These are phyloP conservation scores for Gnathonemus longibarbis DNA, from an alignment of 2,113 vertebrate genomes.

Conservation along the genomic window DNA sequence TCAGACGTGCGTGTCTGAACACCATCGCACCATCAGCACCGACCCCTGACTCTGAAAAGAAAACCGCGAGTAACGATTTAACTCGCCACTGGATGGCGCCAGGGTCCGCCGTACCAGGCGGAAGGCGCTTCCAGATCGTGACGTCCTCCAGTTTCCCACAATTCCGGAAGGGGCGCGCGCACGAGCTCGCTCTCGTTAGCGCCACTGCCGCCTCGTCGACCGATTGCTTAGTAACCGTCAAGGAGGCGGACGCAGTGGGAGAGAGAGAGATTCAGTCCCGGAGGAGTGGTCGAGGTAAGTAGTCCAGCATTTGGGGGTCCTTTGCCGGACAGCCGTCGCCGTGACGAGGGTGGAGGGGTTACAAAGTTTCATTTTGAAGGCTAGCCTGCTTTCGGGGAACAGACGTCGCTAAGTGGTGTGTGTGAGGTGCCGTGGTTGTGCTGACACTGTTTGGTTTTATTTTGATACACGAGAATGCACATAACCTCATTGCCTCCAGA, in stretches of 20 bases:
- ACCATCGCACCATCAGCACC: background rate
- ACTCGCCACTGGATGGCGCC: background rate
- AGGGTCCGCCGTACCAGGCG: background rate
- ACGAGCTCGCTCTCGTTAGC: background rate
- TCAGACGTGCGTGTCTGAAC: background rate
- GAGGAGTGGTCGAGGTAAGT: background rate
- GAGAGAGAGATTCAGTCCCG: background rate
- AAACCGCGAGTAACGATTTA: background rate
- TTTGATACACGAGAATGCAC: background rate
- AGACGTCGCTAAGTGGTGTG: background rate
- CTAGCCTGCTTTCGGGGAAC: background rate
- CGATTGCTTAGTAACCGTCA: constrained; percentile 12
- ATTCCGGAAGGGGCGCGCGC: background rate
- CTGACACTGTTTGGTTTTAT: background rate
- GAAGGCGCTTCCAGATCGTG: background rate
- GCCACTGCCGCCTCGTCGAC: background rate
- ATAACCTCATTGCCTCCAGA: background rate
- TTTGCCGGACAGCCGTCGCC: background rate
- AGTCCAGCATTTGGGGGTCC: background rate
- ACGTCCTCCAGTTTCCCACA: constrained; percentile 17
- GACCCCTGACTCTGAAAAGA: background rate
- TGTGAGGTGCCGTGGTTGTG: background rate
- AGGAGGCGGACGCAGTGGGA: background rate
- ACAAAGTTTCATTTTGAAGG: background rate
- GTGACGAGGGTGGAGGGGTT: background rate